Evolutionary conservation across 2,888 invertebrate species (phyloP).

Genomic region (Dasysyrphus albostriatus): DNA sequence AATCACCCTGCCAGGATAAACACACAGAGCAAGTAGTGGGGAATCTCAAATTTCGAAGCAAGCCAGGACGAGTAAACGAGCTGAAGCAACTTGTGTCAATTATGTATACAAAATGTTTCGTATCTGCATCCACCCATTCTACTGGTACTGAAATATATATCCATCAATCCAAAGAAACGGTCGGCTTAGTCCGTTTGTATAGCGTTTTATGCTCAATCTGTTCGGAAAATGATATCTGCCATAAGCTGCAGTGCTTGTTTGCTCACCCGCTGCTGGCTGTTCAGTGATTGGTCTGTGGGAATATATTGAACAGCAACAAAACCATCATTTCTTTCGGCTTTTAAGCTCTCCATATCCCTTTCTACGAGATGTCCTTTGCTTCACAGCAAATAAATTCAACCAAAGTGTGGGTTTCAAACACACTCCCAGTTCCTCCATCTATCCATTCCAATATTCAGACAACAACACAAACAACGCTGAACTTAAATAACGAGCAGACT

Average conservation of each 20-base stretch:
- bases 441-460: background rate
- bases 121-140: conserved; percentile 4
- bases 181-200: conserved; percentile 22
- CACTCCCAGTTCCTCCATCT: too few relatives aligned
- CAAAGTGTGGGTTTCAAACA: background rate
- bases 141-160: background rate
- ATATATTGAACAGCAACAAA: conserved; percentile 14
- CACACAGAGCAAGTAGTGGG: conserved; percentile 20
- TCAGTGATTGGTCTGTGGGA: background rate
- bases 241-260: conserved; percentile 6
- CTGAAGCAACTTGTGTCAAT: conserved; percentile 15
- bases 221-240: conserved; percentile 18
- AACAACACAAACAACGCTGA: conserved; percentile 1
- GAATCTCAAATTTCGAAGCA: conserved; percentile 9
- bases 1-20: conserved; percentile 22
- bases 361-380: background rate
- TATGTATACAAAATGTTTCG: conserved; percentile 22
- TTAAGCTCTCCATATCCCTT: conserved; percentile 1
- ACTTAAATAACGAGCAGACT: background rate
- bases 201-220: conserved; percentile 29
- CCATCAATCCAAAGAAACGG: conserved; percentile 9
- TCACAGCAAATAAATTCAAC: conserved; percentile 13
- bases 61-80: background rate
- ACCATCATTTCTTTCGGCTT: conserved; percentile 5
- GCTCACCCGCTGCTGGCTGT: background rate